phyloP scores from a whole-genome alignment of 2,113 vertebrate species.

The Sturnira hondurensis region DNA sequence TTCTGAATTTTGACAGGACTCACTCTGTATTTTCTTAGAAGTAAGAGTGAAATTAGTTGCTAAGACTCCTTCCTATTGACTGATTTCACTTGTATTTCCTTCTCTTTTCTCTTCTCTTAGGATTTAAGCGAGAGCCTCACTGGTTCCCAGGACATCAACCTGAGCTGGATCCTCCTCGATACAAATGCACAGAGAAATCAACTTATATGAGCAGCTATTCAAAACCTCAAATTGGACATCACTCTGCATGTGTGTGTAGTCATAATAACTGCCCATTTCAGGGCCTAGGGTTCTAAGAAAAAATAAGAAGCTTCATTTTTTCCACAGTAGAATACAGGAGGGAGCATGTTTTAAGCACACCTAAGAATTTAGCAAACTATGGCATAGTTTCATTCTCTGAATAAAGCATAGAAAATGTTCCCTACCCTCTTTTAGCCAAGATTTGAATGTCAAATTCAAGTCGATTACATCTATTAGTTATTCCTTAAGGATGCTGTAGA shows the following conservation, averaged over 20 bases:
- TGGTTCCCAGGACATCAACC: slow-evolving; percentile 76
- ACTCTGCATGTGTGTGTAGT: not conserved
- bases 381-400: not conserved
- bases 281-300: not conserved
- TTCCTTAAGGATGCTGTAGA: not conserved
- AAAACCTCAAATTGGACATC: not conserved
- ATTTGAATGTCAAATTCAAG: slow-evolving; percentile 27
- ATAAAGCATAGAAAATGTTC: slow-evolving; percentile 34
- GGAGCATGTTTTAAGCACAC: slow-evolving; percentile 27
- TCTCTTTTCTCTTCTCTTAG: slow-evolving; percentile 54
- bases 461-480: slow-evolving; percentile 9
- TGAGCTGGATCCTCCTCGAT: slow-evolving; percentile 67
- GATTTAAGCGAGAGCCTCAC: slow-evolving; percentile 65
- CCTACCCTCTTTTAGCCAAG: not conserved
- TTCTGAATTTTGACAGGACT: not conserved
- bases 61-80: not conserved
- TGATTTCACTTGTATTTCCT: not conserved
- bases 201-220: slow-evolving; percentile 61
- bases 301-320: slow-evolving; percentile 20
- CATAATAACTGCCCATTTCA: not conserved
- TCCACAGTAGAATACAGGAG: not conserved
- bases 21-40: not conserved
- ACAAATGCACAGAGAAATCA: slow-evolving; percentile 60
- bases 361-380: not conserved
- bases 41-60: not conserved